Evolutionary conservation across 2,797 vertebrate genomes (phyloP), one percentile per base, ranked within the genome.

Genomic region (Calcarius lapponicus): DNA sequence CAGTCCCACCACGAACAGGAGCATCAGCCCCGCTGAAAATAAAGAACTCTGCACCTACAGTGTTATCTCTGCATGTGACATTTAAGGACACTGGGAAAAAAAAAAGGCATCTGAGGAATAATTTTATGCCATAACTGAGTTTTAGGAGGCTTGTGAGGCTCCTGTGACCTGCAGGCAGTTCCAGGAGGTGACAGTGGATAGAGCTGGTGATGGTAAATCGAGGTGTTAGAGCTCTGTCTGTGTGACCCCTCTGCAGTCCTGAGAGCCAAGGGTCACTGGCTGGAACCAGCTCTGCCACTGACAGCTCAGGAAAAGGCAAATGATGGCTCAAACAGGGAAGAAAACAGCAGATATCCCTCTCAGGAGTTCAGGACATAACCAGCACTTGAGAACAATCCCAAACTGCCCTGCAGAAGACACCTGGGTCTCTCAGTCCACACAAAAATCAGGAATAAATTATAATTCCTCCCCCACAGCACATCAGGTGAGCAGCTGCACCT

Each of bases 21-120:
- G 38, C 60, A 16, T 3, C 50, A 32, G 45, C 78, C 19, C 3
- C 1, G 2, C 22, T 11, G 24, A 7, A 38, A 6, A 38, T 2
- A 3, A 31, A 50, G 11, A 9, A 9, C 28, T 61, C 7, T 7
- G 58, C 36, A 53, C 36, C 50, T 8, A 7, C 0, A 1, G 6
- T 0, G 0, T 31, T 22, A 15, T 2, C 80, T 61, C 50, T 58
- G 17, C 2, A 0, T 7, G 24, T 25, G 43, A 14, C 66, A 16
- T 9, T 17, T 21, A 22, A 70, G 17, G 17, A n/a, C 28, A 29
- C 24, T 11, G 20, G 38, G 38, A 13, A 2, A 6, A 19, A 15
- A 40, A 32, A 57, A 31, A 43, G 48, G 31, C 26, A 50, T 29
- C 73, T 50, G n/a, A 40, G 43, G 38, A 65, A 36, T 5, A 15